Evolutionary conservation across 2,797 vertebrate species (phyloP), one percentile per base, ranked within the genome.

Genomic region (Macropodus opercularis): DNA sequence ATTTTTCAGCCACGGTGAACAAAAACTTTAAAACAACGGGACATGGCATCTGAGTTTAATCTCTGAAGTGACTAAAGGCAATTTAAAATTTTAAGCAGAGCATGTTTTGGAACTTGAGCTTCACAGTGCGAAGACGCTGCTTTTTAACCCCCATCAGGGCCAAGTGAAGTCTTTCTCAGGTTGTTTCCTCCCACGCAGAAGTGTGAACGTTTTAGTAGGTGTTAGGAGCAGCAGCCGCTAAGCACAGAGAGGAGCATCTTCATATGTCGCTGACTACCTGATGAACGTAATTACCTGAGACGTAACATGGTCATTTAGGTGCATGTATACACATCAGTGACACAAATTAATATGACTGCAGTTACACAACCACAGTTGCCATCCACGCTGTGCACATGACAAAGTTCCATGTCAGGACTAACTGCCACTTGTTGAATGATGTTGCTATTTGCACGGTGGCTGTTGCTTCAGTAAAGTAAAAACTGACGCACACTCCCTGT

Each of bases 381-480:
- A n/a, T n/a, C n/a, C n/a, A 56, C 48, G 66, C 51, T 52, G 27
- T 40, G 54, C 41, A 55, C 48, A 56, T 31, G 39, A 64, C 69
- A 77, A 39, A 55, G 36, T 48, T 32, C 46, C 46, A 54, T 77
- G 75, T 68, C 63, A 71, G 55, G 58, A 81, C 40, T 78, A 72
- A 85, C 82, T 85, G 77, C 59, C 61, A 59, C 51, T 58, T 52
- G 61, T 73, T 80, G 54, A 85, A 67, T n/a, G 35, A 55, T 61
- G 34, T 50, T 51, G 19, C 63, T 69, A 62, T 81, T 81, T 73
- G 47, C 66, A 63, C 54, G 59, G 62, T 44, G 51, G 69, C 54
- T 46, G 50, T 58, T 36, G 21, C 29, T 41, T 43, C n/a, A 38
- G 41, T 22, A 34, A 24, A 49, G 21, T 18, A 32, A 6, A 52